phyloP scores from a whole-genome alignment of 2,888 invertebrate genomes.

The Tanytarsus gracilentus region DNA sequence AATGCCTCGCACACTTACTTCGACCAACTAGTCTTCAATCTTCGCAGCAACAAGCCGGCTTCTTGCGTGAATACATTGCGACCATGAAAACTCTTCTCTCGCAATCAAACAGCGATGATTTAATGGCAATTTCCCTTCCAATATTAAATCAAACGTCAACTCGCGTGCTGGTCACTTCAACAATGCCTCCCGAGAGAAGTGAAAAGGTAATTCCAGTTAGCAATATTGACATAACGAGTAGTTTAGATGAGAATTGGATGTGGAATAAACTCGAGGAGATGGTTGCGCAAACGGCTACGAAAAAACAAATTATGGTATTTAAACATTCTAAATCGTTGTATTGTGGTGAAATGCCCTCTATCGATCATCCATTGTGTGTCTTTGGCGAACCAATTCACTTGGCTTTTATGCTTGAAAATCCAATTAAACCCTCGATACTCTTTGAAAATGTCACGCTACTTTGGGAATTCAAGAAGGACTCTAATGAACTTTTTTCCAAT shows the following conservation, averaged over 20 bases:
- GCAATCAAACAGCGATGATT: slow-evolving; percentile 38
- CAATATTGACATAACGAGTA: slow-evolving; percentile 39
- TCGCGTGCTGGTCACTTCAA: slow-evolving; percentile 50
- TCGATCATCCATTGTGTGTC: slow-evolving; percentile 58
- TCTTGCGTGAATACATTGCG: slow-evolving; percentile 78
- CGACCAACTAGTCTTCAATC: slow-evolving; percentile 61
- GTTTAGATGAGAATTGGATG: slow-evolving; percentile 43
- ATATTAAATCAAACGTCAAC: slow-evolving; percentile 58
- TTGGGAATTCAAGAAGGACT: slow-evolving; percentile 41
- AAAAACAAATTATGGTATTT: slow-evolving; percentile 62
- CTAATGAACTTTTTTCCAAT: slow-evolving; percentile 42
- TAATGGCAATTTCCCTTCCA: slow-evolving; percentile 67
- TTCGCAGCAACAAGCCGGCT: slow-evolving; percentile 64
- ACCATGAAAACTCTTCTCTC: slow-evolving; percentile 60
- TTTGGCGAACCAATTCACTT: slow-evolving; percentile 76
- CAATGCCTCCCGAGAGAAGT: slow-evolving; percentile 35
- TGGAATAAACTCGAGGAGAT: slow-evolving; percentile 74
- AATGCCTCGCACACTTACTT: slow-evolving; percentile 70
- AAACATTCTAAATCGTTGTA: slow-evolving; percentile 69
- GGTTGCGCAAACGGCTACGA: slow-evolving; percentile 59
- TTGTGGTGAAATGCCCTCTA: slow-evolving; percentile 55
- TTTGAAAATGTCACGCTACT: slow-evolving; percentile 40
- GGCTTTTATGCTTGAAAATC: slow-evolving; percentile 44
- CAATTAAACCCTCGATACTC: slow-evolving; percentile 52
- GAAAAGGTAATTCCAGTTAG: slow-evolving; percentile 37